These are phyloP conservation scores for Trachemys scripta DNA, from an alignment of 2,113 vertebrate species.

Conservation along the genomic window DNA sequence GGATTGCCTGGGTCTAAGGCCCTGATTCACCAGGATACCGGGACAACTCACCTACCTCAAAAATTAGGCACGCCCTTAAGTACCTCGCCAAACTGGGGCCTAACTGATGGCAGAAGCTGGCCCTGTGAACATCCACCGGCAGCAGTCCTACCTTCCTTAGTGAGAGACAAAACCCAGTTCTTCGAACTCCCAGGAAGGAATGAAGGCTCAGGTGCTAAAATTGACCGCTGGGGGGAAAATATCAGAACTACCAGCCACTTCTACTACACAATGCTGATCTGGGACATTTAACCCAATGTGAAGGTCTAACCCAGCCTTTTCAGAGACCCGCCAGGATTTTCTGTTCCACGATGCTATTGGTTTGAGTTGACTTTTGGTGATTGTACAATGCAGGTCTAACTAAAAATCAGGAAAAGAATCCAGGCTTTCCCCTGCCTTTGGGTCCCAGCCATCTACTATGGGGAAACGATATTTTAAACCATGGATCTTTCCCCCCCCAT, in stretches of 20 bases:
- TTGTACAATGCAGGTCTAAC: neutral
- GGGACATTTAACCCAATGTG: neutral
- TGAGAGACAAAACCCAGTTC: neutral
- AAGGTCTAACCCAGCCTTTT: accelerated
- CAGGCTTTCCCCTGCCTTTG: neutral
- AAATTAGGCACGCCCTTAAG: neutral
- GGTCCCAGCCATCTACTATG: neutral
- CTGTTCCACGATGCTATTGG: neutral
- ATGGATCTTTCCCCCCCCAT: neutral
- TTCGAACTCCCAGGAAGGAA: neutral
- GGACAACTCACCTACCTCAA: neutral
- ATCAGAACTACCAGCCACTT: accelerated
- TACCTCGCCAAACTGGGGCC: accelerated
- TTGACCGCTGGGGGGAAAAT: too few species aligned
- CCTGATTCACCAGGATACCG: neutral
- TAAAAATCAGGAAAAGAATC: neutral
- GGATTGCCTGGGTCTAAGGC: accelerated
- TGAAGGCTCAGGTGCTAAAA: neutral
- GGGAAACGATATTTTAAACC: neutral
- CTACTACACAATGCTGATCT: neutral
- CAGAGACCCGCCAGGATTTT: neutral
- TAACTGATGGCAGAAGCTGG: neutral
- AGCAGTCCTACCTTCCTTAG: neutral
- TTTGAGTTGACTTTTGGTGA: neutral
- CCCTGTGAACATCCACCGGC: accelerated